A percentile compares a stretch with the other conserved stretches of the same genome.
These are phyloP conservation scores for Apostichopus leukothele DNA, from an alignment of 53 echinoderm and acorn worm genomes.

Conservation along the genomic window DNA sequence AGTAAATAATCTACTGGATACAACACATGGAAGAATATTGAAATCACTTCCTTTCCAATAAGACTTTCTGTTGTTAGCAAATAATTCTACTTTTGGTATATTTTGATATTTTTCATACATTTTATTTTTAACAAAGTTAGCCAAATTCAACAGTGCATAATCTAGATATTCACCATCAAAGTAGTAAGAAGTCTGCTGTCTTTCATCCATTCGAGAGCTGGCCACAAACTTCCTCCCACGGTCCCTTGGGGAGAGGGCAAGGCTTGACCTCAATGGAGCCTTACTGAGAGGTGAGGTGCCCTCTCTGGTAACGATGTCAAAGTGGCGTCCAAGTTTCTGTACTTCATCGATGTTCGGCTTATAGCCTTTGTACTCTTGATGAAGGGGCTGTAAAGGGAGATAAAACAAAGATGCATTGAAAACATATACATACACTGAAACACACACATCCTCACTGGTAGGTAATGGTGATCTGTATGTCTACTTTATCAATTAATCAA, in stretches of 20 bases:
- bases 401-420: neutral
- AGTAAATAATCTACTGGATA: too few species aligned
- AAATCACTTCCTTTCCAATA: too few species aligned
- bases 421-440: too few species aligned
- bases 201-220: slow-evolving; percentile 25
- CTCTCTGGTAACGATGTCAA: slow-evolving; percentile 76
- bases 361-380: slow-evolving; percentile 81
- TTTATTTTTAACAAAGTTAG: too few species aligned
- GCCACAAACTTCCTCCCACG: slow-evolving; percentile 48
- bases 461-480: too few species aligned
- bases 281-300: slow-evolving; percentile 63
- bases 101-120: too few species aligned
- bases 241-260: slow-evolving; percentile 73
- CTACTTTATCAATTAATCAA: too few species aligned
- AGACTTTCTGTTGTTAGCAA: too few species aligned
- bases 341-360: slow-evolving; percentile 89
- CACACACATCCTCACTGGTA: too few species aligned
- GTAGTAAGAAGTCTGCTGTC: slow-evolving; percentile 58
- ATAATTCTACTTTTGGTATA: too few species aligned
- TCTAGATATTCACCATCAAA: slow-evolving; percentile 64
- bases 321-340: slow-evolving; percentile 72
- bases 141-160: neutral
- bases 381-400: slow-evolving; percentile 68
- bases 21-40: too few species aligned
- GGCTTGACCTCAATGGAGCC: slow-evolving; percentile 75